A percentile compares a stretch with the other conserved stretches of the same genome.
These are phyloP conservation scores for Copidosoma floridanum DNA, from an alignment of 1,140 invertebrate species.

Conservation along the genomic window DNA sequence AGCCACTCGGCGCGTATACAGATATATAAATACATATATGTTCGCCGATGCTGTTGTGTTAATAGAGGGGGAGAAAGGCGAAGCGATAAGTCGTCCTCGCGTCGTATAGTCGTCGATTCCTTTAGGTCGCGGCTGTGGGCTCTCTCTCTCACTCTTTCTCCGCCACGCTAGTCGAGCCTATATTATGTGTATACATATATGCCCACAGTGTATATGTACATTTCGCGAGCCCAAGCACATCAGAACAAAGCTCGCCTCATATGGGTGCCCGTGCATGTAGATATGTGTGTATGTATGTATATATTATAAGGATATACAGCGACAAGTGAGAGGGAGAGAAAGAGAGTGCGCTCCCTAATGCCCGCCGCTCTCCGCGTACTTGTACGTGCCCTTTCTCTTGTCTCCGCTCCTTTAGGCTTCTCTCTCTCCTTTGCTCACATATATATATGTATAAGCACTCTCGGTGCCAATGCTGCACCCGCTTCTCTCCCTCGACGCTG, in stretches of 20 bases:
- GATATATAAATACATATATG: too few relatives aligned
- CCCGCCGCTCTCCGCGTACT: background rate
- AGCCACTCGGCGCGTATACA: too few relatives aligned
- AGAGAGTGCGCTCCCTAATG: conserved; percentile 18
- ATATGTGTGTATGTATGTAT: too few relatives aligned
- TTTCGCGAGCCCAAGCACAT: too few relatives aligned
- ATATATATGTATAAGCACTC: too few relatives aligned
- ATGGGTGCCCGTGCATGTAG: too few relatives aligned
- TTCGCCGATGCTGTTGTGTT: background rate
- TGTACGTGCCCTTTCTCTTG: conserved; percentile 8
- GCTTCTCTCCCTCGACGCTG: background rate
- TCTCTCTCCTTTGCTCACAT: too few relatives aligned
- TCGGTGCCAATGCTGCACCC: background rate
- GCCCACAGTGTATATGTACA: too few relatives aligned
- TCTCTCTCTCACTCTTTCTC: conserved; percentile 20
- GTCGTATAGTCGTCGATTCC: too few relatives aligned
- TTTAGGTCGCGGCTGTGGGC: background rate
- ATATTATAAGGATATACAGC: too few relatives aligned
- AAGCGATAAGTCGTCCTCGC: conserved; percentile 27
- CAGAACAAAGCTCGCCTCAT: conserved; percentile 24
- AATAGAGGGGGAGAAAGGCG: conserved; percentile 26
- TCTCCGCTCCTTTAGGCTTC: background rate
- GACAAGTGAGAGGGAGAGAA: background rate
- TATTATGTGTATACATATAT: too few relatives aligned
- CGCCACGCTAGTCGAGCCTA: too few relatives aligned